A percentile compares a stretch with the other conserved stretches of the same genome.
These are phyloP conservation scores for Scrobipalpa costella DNA, from an alignment of 2,888 invertebrate genomes.

Conservation along the genomic window DNA sequence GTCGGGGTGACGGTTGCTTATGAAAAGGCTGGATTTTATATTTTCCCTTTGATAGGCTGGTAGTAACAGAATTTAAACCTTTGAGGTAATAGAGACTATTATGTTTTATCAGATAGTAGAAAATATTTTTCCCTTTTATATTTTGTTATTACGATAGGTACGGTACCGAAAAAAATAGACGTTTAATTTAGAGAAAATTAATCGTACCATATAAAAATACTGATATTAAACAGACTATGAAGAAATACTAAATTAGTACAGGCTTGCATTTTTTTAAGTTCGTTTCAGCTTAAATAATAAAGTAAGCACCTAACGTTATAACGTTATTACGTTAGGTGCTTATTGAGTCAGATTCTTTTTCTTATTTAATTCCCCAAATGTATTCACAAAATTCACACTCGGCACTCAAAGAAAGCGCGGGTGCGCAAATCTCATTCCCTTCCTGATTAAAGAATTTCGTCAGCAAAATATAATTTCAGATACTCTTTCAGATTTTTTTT, in stretches of 20 bases:
- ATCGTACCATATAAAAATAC: no score
- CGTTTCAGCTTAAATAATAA: not conserved
- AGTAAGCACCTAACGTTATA: no score
- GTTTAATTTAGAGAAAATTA: no score
- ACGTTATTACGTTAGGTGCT: no score
- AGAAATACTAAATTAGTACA: no score
- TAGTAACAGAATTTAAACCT: not conserved
- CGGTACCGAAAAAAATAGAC: no score
- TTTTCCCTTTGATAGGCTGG: constrained; percentile 1
- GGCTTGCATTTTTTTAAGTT: no score
- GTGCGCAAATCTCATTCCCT: constrained; percentile 35
- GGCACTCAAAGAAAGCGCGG: constrained; percentile 26
- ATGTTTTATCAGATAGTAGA: not conserved
- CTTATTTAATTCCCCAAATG: constrained; percentile 3
- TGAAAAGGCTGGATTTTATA: constrained; percentile 14
- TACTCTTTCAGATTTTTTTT: constrained; percentile 52
- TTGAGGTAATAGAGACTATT: not conserved
- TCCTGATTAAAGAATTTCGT: constrained; percentile 51
- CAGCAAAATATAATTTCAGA: constrained; percentile 56
- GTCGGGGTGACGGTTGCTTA: constrained; percentile 30
- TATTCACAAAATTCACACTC: constrained; percentile 38
- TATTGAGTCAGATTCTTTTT: not conserved
- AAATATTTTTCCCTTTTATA: no score
- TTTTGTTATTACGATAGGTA: no score
- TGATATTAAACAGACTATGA: no score